phyloP scores from a whole-genome alignment of 2,797 vertebrate genomes.

The Sebastes goodei region DNA sequence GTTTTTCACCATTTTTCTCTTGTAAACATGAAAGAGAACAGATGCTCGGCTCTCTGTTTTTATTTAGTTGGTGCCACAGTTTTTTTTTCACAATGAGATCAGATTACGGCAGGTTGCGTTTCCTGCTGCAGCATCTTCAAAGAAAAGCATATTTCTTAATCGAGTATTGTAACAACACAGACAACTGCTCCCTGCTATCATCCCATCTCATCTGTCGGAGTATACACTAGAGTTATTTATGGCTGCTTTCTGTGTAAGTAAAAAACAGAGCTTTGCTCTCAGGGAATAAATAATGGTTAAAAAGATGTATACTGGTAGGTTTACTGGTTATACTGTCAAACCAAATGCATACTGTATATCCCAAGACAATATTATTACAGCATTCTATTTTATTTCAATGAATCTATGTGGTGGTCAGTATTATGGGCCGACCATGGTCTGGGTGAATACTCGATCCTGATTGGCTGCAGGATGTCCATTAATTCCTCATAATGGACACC shows the following conservation, averaged over 20 bases:
- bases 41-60: background rate
- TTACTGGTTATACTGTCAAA: background rate
- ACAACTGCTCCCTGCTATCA: constrained; percentile 8
- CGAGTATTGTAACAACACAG: constrained; percentile 10
- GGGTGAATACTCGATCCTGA: too few species aligned
- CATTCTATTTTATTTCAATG: background rate
- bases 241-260: background rate
- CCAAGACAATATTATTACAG: background rate
- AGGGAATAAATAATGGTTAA: background rate
- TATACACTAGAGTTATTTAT: background rate
- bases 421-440: background rate
- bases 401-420: background rate
- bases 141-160: constrained; percentile 33
- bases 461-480: too few species aligned
- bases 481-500: too few species aligned
- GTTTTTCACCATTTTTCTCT: background rate
- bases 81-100: constrained; percentile 18
- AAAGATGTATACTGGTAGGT: background rate
- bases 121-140: constrained; percentile 25
- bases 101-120: constrained; percentile 23
- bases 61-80: constrained; percentile 11
- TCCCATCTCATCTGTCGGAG: constrained; percentile 1
- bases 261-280: background rate
- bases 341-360: background rate
- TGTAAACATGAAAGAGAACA: constrained; percentile 21